Evolutionary conservation across 2,797 vertebrate species (phyloP).

Genomic region (Bovichtus variegatus): DNA sequence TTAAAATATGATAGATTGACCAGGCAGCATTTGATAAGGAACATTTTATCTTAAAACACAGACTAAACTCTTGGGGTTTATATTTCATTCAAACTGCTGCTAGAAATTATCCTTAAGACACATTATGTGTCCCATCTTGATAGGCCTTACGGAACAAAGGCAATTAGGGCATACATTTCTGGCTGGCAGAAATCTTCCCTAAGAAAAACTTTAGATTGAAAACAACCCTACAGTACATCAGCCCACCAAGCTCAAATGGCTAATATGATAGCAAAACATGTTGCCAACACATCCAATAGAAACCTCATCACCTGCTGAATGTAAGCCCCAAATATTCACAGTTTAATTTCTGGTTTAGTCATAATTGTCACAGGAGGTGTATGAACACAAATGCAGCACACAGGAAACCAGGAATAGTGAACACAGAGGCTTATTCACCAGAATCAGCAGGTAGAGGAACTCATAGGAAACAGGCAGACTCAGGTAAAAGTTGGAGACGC

Average conservation of each 20-base stretch:
- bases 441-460: no score
- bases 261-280: background rate
- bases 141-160: background rate
- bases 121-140: background rate
- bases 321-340: background rate
- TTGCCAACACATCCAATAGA: background rate
- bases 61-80: background rate
- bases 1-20: conserved; percentile 11
- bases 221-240: background rate
- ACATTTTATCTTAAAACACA: background rate
- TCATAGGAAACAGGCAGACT: no score
- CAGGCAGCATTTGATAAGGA: background rate
- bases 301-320: background rate
- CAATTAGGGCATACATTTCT: background rate
- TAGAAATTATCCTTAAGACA: background rate
- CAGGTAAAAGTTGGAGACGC: no score
- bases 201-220: background rate
- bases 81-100: background rate
- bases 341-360: background rate
- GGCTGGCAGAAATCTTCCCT: background rate
- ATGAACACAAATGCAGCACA: no score
- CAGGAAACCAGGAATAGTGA: no score
- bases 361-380: no score
- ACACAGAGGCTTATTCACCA: no score
- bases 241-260: background rate